Percentiles rank a stretch among this genome's conserved stretches.
These are phyloP conservation scores for Volucella zonaria DNA, from an alignment of 2,888 invertebrate species.

Conservation along the genomic window DNA sequence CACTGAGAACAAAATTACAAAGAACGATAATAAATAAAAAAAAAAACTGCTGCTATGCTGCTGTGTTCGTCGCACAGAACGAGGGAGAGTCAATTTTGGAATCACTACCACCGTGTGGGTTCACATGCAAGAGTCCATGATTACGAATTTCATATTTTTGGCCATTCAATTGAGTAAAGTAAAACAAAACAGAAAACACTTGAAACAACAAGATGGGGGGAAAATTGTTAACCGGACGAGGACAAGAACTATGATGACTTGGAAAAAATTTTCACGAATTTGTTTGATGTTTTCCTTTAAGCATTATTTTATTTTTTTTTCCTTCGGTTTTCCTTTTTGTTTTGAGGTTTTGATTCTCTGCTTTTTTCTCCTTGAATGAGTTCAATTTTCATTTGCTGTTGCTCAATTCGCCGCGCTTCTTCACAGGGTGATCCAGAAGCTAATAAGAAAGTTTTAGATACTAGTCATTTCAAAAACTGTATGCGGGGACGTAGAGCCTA, in stretches of 20 bases:
- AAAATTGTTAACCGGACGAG: constrained; percentile 13
- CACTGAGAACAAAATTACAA: constrained; percentile 7
- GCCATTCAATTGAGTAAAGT: background rate
- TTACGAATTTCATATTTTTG: background rate
- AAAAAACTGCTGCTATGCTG: too few species aligned
- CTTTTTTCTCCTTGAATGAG: constrained; percentile 34
- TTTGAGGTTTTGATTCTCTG: constrained; percentile 53
- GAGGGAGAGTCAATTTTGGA: background rate
- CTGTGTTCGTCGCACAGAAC: background rate
- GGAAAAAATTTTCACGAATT: constrained; percentile 67
- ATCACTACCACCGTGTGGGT: background rate
- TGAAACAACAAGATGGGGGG: background rate
- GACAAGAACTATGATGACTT: constrained; percentile 48
- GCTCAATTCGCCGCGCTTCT: constrained; percentile 19
- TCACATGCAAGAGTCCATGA: constrained; percentile 6
- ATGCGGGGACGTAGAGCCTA: background rate
- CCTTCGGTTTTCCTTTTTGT: constrained; percentile 34
- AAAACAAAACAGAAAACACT: background rate
- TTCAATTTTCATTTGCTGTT: constrained; percentile 31
- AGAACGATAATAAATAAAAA: constrained; percentile 8
- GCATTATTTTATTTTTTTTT: constrained; percentile 46
- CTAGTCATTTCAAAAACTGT: too few species aligned
- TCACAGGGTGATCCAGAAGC: constrained; percentile 33
- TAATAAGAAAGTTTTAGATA: background rate
- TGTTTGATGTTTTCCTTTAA: constrained; percentile 70